Percentiles rank a stretch among this genome's conserved stretches.
These are phyloP conservation scores for Mus caroli DNA, from an alignment of 2,797 vertebrate genomes.

Conservation along the genomic window DNA sequence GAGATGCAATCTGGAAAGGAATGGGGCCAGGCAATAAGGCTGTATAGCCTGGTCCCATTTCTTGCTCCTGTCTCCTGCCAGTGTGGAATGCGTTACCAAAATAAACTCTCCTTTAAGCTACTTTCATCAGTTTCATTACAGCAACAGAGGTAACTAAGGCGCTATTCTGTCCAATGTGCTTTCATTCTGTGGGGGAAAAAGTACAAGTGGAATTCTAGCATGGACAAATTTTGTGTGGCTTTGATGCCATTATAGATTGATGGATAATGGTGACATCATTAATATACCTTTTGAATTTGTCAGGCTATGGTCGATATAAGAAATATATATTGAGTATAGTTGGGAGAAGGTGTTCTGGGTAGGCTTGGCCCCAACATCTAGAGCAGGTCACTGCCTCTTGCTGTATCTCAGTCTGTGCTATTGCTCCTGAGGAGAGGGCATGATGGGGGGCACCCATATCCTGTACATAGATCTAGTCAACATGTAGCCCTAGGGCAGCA, in stretches of 20 bases:
- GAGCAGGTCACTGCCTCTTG: neutral
- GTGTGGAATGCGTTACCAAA: neutral
- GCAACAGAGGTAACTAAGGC: neutral
- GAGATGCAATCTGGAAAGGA: neutral
- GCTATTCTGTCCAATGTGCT: neutral
- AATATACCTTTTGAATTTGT: neutral
- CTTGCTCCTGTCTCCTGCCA: neutral
- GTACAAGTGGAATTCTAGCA: neutral
- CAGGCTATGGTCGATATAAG: neutral
- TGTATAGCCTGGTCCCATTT: neutral
- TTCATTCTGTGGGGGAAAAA: neutral
- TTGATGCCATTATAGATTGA: neutral
- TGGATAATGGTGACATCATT: neutral
- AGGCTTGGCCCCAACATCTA: neutral
- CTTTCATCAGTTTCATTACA: neutral
- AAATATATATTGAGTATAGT: neutral
- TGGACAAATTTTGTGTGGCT: neutral
- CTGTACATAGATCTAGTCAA: neutral
- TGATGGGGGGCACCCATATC: neutral
- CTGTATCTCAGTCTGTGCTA: neutral
- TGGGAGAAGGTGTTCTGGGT: neutral
- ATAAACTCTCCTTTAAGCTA: neutral
- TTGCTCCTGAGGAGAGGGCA: neutral
- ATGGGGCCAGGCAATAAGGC: no score
- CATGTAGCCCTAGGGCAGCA: neutral